phyloP scores from a whole-genome alignment of 1,140 invertebrate genomes.

The Metaphire vulgaris region DNA sequence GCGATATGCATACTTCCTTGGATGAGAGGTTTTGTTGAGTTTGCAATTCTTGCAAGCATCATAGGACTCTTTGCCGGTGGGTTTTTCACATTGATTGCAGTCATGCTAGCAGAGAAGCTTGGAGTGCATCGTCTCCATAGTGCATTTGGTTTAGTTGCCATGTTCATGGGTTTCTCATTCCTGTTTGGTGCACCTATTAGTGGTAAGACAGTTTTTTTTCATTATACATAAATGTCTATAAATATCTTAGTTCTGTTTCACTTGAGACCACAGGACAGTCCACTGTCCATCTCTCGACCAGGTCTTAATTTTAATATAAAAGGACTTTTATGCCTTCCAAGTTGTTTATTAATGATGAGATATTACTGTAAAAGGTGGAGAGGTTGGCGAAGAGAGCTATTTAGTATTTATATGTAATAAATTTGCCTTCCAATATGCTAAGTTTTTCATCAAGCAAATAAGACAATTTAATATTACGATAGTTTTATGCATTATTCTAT shows the following conservation, averaged over 20 bases:
- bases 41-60: neutral
- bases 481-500: too few species aligned
- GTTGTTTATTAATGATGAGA: too few species aligned
- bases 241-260: neutral
- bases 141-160: constrained; percentile 2
- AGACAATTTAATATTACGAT: too few species aligned
- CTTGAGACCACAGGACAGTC: too few species aligned
- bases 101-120: constrained; percentile 11
- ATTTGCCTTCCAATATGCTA: too few species aligned
- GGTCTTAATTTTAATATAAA: too few species aligned
- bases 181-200: constrained; percentile 8
- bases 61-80: constrained; percentile 9
- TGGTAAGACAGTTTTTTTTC: neutral
- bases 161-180: constrained; percentile 5
- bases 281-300: too few species aligned
- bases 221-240: neutral
- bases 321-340: too few species aligned
- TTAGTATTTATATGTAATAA: too few species aligned
- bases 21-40: neutral
- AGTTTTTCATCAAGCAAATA: too few species aligned
- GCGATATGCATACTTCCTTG: constrained; percentile 9
- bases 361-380: too few species aligned
- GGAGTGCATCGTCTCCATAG: constrained; percentile 2
- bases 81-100: neutral
- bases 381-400: too few species aligned